Evolutionary conservation across 2,797 vertebrate species (phyloP), one percentile per base, ranked within the genome.

Genomic region (Petrocephalus sullivani): DNA sequence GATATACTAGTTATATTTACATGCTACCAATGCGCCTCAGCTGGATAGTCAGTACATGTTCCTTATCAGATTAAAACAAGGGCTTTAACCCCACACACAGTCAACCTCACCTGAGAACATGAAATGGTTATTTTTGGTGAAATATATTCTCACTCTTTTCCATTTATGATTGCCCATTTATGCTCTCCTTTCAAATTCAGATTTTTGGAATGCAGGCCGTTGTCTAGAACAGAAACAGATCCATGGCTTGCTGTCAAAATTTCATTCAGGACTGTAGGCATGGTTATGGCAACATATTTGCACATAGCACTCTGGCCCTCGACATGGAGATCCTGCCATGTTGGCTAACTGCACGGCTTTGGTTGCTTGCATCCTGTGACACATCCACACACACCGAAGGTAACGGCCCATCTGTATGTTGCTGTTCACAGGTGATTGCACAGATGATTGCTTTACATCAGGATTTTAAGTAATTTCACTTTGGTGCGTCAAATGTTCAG

Each of bases 161-260:
- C 5, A 12, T 19, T 56, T 33, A 61, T 51, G 23, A 41, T 83
- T 71, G 64, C 33, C 89, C 84, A 89, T n/a, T 90, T 21, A 87
- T 75, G 86, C 19, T 37, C 3, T 51, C 1, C 83, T 86, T 41
- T 28, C 49, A 23, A 51, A 49, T 81, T 33, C 33, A 10, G 46
- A 16, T 37, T 54, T 23, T 16, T 87, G 51, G 37, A 21, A 57
- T 37, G 58, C 53, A 0, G 19, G 75, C 61, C 88, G 33, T 89
- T 87, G 41, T 61, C 16, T 14, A 58, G 58, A 87, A 53, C 89
- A 87, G 60, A 2, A 10, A 21, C 83, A 41, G 88, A 41, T 56
- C 14, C n/a, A 89, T 93, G 92, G 93, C 93, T 93, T 90, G 89
- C 2, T 57, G 33, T 89, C 3, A 58, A 49, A 90, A 54, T 83